These are phyloP conservation scores for Drosophila mimica DNA, from an alignment of 2,888 invertebrate species.

Conservation along the genomic window DNA sequence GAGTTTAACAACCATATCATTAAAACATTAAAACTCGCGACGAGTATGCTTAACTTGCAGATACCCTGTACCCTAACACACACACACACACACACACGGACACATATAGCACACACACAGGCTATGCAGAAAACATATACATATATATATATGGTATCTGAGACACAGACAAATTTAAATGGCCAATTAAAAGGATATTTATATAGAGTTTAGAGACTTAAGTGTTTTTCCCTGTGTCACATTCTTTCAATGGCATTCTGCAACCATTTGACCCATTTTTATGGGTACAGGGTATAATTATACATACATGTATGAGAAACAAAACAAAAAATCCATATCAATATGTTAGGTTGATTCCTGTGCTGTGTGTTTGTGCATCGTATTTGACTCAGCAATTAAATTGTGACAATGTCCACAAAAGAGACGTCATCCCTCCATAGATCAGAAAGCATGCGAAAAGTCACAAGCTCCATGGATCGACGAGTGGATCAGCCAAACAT, in stretches of 20 bases:
- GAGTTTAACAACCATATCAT: constrained; percentile 12
- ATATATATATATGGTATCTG: not conserved
- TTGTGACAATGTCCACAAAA: constrained; percentile 17
- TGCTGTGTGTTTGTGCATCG: not conserved
- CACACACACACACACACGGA: not conserved
- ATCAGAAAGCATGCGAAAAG: constrained; percentile 21
- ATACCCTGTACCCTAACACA: constrained; percentile 18
- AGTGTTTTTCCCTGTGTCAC: not conserved
- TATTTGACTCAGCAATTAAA: not conserved
- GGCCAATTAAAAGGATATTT: not conserved
- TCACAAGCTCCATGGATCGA: constrained; percentile 36
- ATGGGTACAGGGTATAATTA: constrained; percentile 14
- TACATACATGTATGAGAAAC: not conserved
- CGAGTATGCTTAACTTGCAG: constrained; percentile 6
- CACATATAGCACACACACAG: constrained; percentile 2
- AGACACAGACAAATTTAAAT: not conserved
- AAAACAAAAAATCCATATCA: constrained; percentile 4
- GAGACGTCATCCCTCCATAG: not conserved
- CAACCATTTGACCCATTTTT: not conserved
- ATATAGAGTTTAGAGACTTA: not conserved
- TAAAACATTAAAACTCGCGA: not conserved
- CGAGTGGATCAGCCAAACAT: constrained; percentile 50
- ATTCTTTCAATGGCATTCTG: not conserved
- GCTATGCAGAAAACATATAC: too few relatives aligned
- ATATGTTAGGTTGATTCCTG: constrained; percentile 13